Conservation (phyloP, 2,888 invertebrate genomes). For the Keiferia lycopersicella region DNA sequence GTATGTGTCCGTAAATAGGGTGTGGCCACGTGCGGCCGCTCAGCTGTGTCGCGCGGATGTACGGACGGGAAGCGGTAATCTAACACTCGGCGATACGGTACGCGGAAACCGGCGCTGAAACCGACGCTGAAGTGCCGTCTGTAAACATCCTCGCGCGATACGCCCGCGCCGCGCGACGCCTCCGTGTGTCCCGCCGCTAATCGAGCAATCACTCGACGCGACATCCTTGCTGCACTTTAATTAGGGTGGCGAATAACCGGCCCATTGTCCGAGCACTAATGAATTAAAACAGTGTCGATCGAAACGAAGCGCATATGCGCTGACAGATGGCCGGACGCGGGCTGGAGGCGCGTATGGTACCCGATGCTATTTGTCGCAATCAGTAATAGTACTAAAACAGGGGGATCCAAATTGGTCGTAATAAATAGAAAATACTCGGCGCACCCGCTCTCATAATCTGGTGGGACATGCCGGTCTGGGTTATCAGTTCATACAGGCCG, state of each 20-base stretch:
- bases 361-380: constrained; percentile 70
- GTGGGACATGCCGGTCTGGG: constrained; percentile 35
- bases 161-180: constrained; percentile 5
- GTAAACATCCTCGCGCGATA: constrained; percentile 39
- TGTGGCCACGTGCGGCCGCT: constrained; percentile 79
- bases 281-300: constrained; percentile 76
- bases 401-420: constrained; percentile 38
- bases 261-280: constrained; percentile 69
- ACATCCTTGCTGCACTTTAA: constrained; percentile 39
- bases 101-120: constrained; percentile 57
- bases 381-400: constrained; percentile 57
- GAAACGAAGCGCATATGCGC: constrained; percentile 72
- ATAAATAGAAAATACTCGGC: constrained; percentile 31
- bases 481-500: constrained; percentile 43
- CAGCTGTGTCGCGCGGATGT: constrained; percentile 78
- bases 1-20: constrained; percentile 80
- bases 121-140: constrained; percentile 43
- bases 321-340: constrained; percentile 79
- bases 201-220: constrained; percentile 34
- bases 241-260: constrained; percentile 57
- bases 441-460: constrained; percentile 9
- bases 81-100: constrained; percentile 71
- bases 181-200: constrained; percentile 30
- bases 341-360: constrained; percentile 64
- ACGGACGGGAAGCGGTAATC: constrained; percentile 78